phyloP scores from a whole-genome alignment of 2,797 vertebrate genomes.

The Clarias fuscus region DNA sequence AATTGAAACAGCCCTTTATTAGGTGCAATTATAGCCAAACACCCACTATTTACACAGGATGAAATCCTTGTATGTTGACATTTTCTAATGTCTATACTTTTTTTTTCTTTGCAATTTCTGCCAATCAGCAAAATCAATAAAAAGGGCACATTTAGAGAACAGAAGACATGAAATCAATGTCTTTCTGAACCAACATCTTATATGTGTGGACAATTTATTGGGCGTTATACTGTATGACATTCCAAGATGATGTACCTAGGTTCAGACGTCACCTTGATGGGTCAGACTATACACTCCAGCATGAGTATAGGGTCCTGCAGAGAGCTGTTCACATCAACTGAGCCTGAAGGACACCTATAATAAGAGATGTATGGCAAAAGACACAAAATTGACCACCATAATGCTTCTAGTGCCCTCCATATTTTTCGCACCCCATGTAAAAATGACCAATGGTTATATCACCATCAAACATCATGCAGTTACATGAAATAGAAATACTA shows the following conservation, averaged over 20 bases:
- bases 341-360: neutral
- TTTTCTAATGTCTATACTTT: constrained; percentile 63
- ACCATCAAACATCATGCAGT: no score
- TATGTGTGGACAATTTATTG: constrained; percentile 4
- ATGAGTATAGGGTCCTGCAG: neutral
- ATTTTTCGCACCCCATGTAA: no score
- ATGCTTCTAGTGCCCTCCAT: neutral
- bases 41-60: constrained; percentile 69
- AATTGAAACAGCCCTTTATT: constrained; percentile 63
- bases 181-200: constrained; percentile 58
- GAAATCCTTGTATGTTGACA: constrained; percentile 67
- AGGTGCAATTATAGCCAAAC: constrained; percentile 67
- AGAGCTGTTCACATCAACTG: neutral
- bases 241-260: neutral
- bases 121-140: constrained; percentile 69
- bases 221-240: neutral
- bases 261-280: neutral
- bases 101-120: constrained; percentile 60
- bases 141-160: constrained; percentile 55
- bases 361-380: neutral
- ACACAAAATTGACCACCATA: neutral
- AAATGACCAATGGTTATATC: neutral
- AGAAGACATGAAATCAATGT: constrained; percentile 67
- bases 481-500: neutral
- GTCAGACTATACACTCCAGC: neutral